Base-by-base conservation (phyloP, 2,888 invertebrate genomes). In the Bursaphelenchus okinawaensis region DNA sequence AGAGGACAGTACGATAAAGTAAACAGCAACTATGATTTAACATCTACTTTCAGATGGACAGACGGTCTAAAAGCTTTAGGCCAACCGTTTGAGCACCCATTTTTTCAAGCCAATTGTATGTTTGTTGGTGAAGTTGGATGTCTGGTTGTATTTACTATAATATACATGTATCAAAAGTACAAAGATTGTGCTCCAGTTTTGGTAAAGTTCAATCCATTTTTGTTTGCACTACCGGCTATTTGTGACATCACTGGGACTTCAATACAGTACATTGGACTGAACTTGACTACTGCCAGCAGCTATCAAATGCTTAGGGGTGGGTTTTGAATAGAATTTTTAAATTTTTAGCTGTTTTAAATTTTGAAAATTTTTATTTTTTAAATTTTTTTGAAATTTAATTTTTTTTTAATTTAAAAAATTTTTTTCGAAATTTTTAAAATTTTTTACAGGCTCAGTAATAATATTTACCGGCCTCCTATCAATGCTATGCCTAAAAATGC, bases 391-490 rank as follows among this genome's bases (percentile, higher is more conserved):
- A 1, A 40, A 4, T 6, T 40, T 40, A 1, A 40, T 12, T 12
- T 29, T 9, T 16, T 16, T 40, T 3, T n/a, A n/a, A n/a, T n/a
- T 12, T 12, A 9, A 40, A 40, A 40, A 40, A 40, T 40, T 4
- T 40, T 6, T 40, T 16, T 40, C n/a, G n/a, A n/a, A n/a, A n/a
- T n/a, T n/a, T n/a, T n/a, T n/a, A n/a, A n/a, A n/a, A n/a, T 6
- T n/a, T n/a, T 40, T 40, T 6, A 3, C 82, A 89, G 89, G 90
- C 58, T 88, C 91, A 61, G 89, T 92, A 7, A 91, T 94, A 65
- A 87, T 93, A 26, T 94, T 93, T 83, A 91, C 92, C 27, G 93
- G 91, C 0, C 83, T 93, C 4, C 86, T 93, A 7, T 91, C 92
- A n/a, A 89, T 90, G 66, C 89, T 88, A 8, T 91, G 91, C 83